phyloP scores from a whole-genome alignment of 2,888 invertebrate species.

The Emmelina monodactyla region DNA sequence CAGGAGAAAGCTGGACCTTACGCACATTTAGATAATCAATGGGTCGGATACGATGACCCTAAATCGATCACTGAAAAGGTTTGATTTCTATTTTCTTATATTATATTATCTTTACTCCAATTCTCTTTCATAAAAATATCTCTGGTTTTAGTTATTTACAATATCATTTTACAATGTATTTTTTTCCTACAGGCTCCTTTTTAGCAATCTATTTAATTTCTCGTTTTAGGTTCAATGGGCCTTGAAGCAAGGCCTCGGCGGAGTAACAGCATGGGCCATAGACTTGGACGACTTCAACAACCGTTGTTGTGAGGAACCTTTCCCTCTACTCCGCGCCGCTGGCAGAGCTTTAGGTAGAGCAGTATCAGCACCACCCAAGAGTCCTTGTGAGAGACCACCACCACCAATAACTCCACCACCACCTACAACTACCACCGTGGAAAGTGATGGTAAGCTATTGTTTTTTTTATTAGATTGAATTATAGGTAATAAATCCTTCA shows the following conservation, averaged over 20 bases:
- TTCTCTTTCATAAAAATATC: background rate
- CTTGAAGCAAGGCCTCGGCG: slow-evolving; percentile 75
- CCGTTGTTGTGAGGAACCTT: slow-evolving; percentile 81
- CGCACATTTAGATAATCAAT: slow-evolving; percentile 80
- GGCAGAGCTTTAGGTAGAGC: slow-evolving; percentile 76
- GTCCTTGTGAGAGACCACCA: slow-evolving; percentile 73
- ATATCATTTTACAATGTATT: background rate
- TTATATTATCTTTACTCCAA: background rate
- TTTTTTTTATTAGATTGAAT: too few species aligned
- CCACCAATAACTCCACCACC: slow-evolving; percentile 78
- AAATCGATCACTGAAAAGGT: slow-evolving; percentile 80
- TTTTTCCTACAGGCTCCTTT: too few species aligned
- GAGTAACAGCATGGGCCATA: slow-evolving; percentile 87
- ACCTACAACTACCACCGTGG: slow-evolving; percentile 73
- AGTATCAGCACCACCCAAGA: slow-evolving; percentile 55
- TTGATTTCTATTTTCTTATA: background rate
- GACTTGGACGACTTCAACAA: slow-evolving; percentile 90
- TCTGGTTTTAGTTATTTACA: background rate
- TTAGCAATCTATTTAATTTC: too few species aligned
- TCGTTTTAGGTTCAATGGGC: slow-evolving; percentile 75
- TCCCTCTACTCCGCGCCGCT: slow-evolving; percentile 78
- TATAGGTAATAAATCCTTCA: too few species aligned
- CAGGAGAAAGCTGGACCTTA: slow-evolving; percentile 75
- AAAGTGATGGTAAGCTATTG: slow-evolving; percentile 43
- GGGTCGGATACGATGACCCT: slow-evolving; percentile 89